phyloP scores from a whole-genome alignment of 2,888 invertebrate species.

The Ophraella communa region DNA sequence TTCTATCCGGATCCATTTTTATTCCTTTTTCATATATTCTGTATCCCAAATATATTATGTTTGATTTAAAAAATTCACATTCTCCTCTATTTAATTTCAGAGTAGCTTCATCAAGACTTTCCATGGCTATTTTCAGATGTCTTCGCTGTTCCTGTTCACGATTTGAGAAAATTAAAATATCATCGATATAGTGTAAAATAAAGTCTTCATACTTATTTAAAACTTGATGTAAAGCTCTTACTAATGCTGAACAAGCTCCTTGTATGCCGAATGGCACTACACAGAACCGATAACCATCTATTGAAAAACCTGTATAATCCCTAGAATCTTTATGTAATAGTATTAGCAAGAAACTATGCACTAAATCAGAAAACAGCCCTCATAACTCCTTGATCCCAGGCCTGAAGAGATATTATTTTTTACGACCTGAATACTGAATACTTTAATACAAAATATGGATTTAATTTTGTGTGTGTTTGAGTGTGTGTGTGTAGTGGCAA shows the following conservation, averaged over 20 bases:
- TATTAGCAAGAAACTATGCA: slow-evolving; percentile 30
- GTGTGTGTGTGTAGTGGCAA: no score
- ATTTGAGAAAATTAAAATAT: slow-evolving; percentile 27
- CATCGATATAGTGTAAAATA: slow-evolving; percentile 28
- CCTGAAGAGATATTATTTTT: no score
- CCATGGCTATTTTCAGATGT: slow-evolving; percentile 33
- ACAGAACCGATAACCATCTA: slow-evolving; percentile 40
- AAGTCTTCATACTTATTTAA: slow-evolving; percentile 21
- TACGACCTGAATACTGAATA: no score
- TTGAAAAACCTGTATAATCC: slow-evolving; percentile 45
- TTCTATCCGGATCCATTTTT: slow-evolving; percentile 40
- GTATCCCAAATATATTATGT: slow-evolving; percentile 47
- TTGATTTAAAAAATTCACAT: slow-evolving; percentile 42
- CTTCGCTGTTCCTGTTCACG: slow-evolving; percentile 6
- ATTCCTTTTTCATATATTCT: slow-evolving; percentile 36
- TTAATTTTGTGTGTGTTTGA: no score
- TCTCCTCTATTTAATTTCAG: slow-evolving; percentile 48
- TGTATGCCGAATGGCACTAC: slow-evolving; percentile 46
- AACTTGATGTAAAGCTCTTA: slow-evolving; percentile 17
- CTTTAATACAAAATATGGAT: no score
- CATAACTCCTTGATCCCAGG: no score
- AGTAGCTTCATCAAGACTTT: slow-evolving; percentile 39
- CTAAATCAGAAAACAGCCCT: no score
- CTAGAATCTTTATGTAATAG: slow-evolving; percentile 26
- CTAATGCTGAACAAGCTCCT: slow-evolving; percentile 37